Conservation (phyloP, 1,140 invertebrate genomes). For the Pseudachorutes palmiensis region DNA sequence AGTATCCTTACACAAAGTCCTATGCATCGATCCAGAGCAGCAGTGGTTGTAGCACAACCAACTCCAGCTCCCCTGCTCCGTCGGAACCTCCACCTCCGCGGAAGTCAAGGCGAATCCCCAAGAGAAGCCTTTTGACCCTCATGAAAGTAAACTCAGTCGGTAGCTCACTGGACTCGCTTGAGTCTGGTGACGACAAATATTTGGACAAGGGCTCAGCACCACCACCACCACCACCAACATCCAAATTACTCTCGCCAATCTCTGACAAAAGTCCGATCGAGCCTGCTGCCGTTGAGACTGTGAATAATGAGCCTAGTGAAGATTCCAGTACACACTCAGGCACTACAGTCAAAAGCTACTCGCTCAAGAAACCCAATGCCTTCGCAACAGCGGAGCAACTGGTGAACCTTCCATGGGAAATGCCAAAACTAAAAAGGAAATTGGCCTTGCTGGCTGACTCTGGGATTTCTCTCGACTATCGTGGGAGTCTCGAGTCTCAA, state of each 20-base stretch:
- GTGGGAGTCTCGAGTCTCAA: neutral
- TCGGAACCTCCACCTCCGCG: neutral
- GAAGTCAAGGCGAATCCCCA: neutral
- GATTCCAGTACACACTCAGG: too few relatives aligned
- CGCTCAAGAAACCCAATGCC: too few relatives aligned
- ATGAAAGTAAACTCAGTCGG: constrained; percentile 32
- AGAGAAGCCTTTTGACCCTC: constrained; percentile 11
- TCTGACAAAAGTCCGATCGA: constrained; percentile 84
- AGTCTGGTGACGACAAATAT: constrained; percentile 27
- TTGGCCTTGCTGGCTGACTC: constrained; percentile 42
- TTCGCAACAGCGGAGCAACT: constrained; percentile 52
- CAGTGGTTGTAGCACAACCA: constrained; percentile 8
- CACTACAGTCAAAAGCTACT: too few relatives aligned
- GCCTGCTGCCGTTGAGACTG: too few relatives aligned
- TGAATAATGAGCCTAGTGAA: too few relatives aligned
- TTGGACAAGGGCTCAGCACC: neutral
- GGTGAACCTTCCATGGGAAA: constrained; percentile 72
- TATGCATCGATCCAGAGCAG: neutral
- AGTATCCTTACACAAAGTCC: constrained; percentile 4
- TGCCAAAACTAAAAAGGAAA: constrained; percentile 71
- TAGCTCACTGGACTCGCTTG: constrained; percentile 36
- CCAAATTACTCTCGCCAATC: constrained; percentile 64
- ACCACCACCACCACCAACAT: neutral
- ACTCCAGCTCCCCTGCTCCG: constrained; percentile 4
- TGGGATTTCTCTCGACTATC: constrained; percentile 31